A percentile compares a stretch with the other conserved stretches of the same genome.
Conservation (phyloP, 2,797 vertebrate genomes). For the Hemitrygon akajei region DNA sequence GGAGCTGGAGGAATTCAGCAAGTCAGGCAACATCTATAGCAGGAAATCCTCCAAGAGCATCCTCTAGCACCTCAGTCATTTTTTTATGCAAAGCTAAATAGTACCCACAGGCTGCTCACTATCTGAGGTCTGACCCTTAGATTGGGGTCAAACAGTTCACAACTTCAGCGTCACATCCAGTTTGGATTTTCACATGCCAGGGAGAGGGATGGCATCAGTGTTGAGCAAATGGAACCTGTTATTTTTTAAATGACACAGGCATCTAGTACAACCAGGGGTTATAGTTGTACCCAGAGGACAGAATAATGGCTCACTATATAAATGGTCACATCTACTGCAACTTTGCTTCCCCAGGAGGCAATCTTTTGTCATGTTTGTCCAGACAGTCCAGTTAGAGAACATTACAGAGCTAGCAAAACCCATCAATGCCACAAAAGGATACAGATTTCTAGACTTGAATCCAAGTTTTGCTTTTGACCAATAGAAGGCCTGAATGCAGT, state of each 20-base stretch:
- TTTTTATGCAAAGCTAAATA: neutral
- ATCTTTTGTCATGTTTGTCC: neutral
- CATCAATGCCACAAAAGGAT: constrained; percentile 60
- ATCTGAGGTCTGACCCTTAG: neutral
- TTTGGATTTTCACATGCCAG: too few species aligned
- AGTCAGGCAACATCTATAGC: too few species aligned
- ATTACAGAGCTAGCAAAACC: neutral
- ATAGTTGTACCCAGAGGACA: neutral
- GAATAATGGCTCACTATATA: neutral
- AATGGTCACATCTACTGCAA: neutral
- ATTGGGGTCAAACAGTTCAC: too few species aligned
- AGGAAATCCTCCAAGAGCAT: too few species aligned
- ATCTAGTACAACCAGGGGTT: neutral
- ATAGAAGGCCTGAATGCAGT: constrained; percentile 50
- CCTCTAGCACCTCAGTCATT: too few species aligned
- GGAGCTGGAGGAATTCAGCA: too few species aligned
- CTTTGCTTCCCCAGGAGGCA: neutral
- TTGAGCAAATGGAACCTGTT: too few species aligned
- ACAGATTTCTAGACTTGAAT: constrained; percentile 91
- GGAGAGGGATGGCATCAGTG: too few species aligned
- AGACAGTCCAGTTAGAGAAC: too few species aligned
- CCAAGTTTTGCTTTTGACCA: constrained; percentile 58
- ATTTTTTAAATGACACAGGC: too few species aligned
- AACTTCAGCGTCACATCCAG: too few species aligned
- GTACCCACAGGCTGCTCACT: neutral